Conservation (phyloP, 2,797 vertebrate species). For the Hirundo rustica region DNA sequence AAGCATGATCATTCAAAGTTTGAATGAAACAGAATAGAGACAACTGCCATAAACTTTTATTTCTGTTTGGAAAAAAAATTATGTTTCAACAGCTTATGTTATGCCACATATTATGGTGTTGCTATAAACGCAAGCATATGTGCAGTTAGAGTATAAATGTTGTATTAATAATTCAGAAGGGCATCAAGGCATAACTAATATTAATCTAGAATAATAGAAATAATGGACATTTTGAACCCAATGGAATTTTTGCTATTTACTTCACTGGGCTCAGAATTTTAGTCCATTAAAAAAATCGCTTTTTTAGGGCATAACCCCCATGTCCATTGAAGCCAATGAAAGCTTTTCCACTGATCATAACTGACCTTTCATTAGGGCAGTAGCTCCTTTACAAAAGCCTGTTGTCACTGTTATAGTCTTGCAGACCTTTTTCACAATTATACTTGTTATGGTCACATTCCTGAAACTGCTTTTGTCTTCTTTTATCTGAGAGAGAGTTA, state of each 20-base stretch:
- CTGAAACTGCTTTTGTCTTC: slow-evolving; percentile 38
- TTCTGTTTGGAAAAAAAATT: not conserved
- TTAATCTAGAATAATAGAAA: not conserved
- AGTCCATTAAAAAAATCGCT: not conserved
- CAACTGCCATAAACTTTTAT: not conserved
- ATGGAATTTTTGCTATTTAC: not conserved
- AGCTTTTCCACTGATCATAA: not conserved
- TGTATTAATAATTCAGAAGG: not conserved
- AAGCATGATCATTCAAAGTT: not conserved
- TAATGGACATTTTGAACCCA: not conserved
- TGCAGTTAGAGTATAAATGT: not conserved
- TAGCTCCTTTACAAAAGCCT: not conserved
- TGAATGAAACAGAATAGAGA: not conserved
- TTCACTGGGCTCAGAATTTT: slow-evolving; percentile 4
- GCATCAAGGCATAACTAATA: not conserved
- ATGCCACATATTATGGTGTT: not conserved
- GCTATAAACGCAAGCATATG: not conserved
- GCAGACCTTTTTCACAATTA: slow-evolving; percentile 30
- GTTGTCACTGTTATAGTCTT: not conserved
- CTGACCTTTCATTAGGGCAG: slow-evolving; percentile 31
- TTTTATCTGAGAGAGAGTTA: slow-evolving; percentile 11
- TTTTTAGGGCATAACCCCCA: not conserved
- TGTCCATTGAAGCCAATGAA: not conserved
- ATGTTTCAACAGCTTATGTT: not conserved
- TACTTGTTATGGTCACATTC: slow-evolving; percentile 15